Base-by-base conservation (phyloP, 2,888 invertebrate species). In the Nomada ferruginata region DNA sequence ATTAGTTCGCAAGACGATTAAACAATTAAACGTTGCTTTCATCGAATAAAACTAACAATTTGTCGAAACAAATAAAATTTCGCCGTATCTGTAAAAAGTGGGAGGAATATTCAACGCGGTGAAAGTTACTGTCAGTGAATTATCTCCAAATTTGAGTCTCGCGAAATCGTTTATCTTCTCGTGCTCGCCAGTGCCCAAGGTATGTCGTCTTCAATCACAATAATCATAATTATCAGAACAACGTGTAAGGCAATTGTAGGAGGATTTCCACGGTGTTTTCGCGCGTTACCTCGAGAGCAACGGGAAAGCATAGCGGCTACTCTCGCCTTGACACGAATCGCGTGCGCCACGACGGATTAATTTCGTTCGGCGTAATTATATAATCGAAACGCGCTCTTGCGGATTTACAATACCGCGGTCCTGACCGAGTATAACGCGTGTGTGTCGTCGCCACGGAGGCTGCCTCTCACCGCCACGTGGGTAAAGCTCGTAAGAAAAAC, bases 271-370 rank as follows among this genome's bases (percentile, higher is more conserved):
- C 55, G 70, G 55, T 44, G 60, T 77, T 84, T 86, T 86, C 65
- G 77, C 76, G 61, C 9, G 73, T 63, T 60, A 64, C 65, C 71
- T 76, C 74, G 71, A 61, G 76, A 59, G 63, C 55, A 47, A 23
- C 68, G 80, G 82, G 81, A 87, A 87, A 88, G 74, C 73, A 79
- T 68, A 68, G 80, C 60, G 75, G 74, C 76, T 52, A 72, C 74
- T 82, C 79, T 91, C 79, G 89, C 92, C 92, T 91, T 92, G 92
- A 92, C 92, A 92, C 89, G 85, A 89, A 91, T 92, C 85, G 85
- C 83, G 79, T 87, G 82, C 73, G 86, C 72, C 89, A 85, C 90
- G 90, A 82, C 85, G 89, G 90, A 91, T 91, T 91, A 91, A 92
- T 91, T 92, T 92, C 89, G 91, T 90, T 89, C 86, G 82, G 86